Conservation (phyloP, 2,888 invertebrate genomes). For the Heliconius hortense region DNA sequence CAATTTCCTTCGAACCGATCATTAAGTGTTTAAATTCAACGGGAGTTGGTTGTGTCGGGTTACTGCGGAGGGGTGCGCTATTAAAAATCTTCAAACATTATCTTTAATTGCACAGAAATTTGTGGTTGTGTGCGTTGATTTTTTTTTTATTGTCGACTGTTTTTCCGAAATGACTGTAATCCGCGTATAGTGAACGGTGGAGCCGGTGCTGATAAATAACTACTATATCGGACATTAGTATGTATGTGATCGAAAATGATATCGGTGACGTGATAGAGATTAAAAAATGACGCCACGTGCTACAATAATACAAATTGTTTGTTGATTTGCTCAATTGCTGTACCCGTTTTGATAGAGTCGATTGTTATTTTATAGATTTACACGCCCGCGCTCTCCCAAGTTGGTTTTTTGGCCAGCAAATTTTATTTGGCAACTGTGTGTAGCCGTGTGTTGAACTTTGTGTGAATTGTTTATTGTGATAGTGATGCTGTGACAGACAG, state of each 20-base stretch:
- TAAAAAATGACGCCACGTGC: constrained; percentile 70
- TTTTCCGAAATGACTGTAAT: constrained; percentile 79
- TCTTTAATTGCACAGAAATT: constrained; percentile 81
- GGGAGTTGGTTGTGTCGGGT: constrained; percentile 82
- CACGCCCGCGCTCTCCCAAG: constrained; percentile 29
- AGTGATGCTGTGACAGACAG: constrained; percentile 70
- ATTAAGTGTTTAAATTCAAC: constrained; percentile 82
- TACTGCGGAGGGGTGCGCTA: constrained; percentile 80
- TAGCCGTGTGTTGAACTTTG: constrained; percentile 58
- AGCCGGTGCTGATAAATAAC: constrained; percentile 52
- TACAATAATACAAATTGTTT: constrained; percentile 59
- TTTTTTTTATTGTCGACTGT: constrained; percentile 74
- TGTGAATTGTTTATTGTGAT: constrained; percentile 59
- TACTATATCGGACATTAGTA: constrained; percentile 40
- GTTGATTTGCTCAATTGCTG: constrained; percentile 68
- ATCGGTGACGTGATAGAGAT: constrained; percentile 66
- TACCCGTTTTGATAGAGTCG: constrained; percentile 63
- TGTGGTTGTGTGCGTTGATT: constrained; percentile 78
- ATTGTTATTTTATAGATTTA: constrained; percentile 43
- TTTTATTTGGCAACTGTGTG: constrained; percentile 35
- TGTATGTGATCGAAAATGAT: constrained; percentile 65
- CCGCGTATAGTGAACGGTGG: constrained; percentile 70
- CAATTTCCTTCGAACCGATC: constrained; percentile 81
- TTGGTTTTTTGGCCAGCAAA: constrained; percentile 26
- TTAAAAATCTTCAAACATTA: constrained; percentile 83